Conservation (phyloP, 2,888 invertebrate species). For the Synanthedon vespiformis region DNA sequence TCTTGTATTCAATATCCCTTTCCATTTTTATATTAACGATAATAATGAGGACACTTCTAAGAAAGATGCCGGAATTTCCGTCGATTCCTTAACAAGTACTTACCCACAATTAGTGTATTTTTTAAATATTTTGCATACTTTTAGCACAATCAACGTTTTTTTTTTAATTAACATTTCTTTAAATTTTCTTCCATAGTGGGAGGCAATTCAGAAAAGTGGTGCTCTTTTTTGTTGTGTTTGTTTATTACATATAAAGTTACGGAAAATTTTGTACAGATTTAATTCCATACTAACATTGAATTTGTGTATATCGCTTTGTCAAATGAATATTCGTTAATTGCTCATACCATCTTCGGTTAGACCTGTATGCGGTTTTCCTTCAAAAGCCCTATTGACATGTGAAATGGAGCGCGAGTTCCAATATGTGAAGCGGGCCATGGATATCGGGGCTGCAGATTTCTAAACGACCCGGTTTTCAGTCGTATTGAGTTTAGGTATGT, state of each 20-base stretch:
- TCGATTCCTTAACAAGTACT: too few relatives aligned
- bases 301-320: not conserved
- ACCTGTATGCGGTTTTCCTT: constrained; percentile 44
- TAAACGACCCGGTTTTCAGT: constrained; percentile 7
- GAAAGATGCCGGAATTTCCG: too few relatives aligned
- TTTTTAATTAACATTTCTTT: not conserved
- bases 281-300: not conserved
- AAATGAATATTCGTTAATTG: constrained; percentile 47
- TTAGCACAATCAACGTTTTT: not conserved
- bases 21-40: too few relatives aligned
- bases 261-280: not conserved
- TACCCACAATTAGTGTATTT: too few relatives aligned
- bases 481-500: not conserved
- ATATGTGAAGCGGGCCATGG: constrained; percentile 29
- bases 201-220: too few relatives aligned
- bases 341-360: constrained; percentile 41
- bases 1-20: too few relatives aligned
- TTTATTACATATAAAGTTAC: not conserved
- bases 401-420: constrained; percentile 28
- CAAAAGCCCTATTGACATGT: constrained; percentile 48
- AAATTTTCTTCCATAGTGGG: too few relatives aligned
- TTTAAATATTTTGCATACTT: too few relatives aligned
- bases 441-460: constrained; percentile 20
- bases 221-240: not conserved
- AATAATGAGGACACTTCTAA: too few relatives aligned